These are phyloP conservation scores for Phylloscopus trochilus DNA, from an alignment of 2,113 vertebrate genomes.

Conservation along the genomic window DNA sequence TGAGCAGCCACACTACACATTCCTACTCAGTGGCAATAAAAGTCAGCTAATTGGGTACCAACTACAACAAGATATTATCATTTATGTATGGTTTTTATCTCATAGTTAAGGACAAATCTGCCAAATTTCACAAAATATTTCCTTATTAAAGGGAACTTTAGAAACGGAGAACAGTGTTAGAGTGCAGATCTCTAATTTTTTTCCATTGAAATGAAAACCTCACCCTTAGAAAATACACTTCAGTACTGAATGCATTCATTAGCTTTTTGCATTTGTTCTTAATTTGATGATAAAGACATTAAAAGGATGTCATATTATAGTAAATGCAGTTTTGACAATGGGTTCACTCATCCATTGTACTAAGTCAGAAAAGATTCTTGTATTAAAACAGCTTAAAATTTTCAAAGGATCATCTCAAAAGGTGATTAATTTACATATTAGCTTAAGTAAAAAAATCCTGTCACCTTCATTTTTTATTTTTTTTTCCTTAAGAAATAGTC, in stretches of 20 bases:
- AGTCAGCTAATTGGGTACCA: conserved; percentile 43
- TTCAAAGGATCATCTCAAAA: neutral
- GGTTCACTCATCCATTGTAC: neutral
- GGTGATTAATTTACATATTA: neutral
- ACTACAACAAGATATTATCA: conserved; percentile 50
- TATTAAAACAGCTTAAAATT: conserved; percentile 15
- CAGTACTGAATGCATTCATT: neutral
- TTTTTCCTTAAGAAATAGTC: neutral
- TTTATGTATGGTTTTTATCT: conserved; percentile 48
- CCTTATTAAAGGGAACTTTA: neutral
- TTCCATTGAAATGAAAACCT: conserved; percentile 26
- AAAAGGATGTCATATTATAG: neutral
- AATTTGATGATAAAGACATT: conserved; percentile 44
- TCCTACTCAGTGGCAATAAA: conserved; percentile 45
- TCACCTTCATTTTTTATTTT: neutral
- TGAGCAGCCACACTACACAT: conserved; percentile 30
- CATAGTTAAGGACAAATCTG: conserved; percentile 1
- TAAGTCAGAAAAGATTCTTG: neutral
- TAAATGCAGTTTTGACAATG: conserved; percentile 15
- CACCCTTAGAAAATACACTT: conserved; percentile 14
- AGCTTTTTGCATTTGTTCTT: conserved; percentile 24
- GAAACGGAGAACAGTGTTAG: neutral
- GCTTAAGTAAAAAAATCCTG: neutral
- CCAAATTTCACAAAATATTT: conserved; percentile 50
- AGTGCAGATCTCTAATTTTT: neutral